Base-by-base conservation (phyloP, 2,113 vertebrate species). In the Opisthocomus hoazin region DNA sequence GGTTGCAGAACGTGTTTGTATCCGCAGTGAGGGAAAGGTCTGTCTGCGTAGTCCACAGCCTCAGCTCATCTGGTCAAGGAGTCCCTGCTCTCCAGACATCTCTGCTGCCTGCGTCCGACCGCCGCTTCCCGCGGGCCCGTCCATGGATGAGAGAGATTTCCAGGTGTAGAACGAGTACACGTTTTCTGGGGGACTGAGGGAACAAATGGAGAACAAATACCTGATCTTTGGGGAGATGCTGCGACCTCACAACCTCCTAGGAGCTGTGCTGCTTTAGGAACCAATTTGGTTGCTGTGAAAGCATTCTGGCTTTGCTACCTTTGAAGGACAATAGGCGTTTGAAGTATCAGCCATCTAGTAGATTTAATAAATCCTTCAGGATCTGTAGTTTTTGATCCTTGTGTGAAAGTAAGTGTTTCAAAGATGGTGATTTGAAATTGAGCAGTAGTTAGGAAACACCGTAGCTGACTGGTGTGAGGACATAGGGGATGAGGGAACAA, bases 31-130 rank as follows among this genome's bases (percentile, higher is more conserved):
- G 84, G 51, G 63, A 37, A 80, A 54, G 18, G 3, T 5, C 43
- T 76, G 57, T 56, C 80, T 4, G 0, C 0, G 0, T 6, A 51
- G 12, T 16, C n/a, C 63, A 6, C 57, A 65, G 65, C 54, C 71
- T 71, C 60, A 43, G 26, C 51, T 61, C 45, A 9, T 18, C 58
- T 56, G 45, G 6, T 50, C 58, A 46, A 2, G 4, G 17, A 70
- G 46, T 32, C 34, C 39, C 54, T 36, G 39, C 30, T 81, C 74
- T 18, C 48, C 32, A 70, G 17, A 46, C 23, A 46, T 54, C 36
- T 22, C 56, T 7, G 5, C 51, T 66, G 6, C 51, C 34, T 30
- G 16, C 64, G 37, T 65, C 48, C 43, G 77, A 0, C 70, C 45
- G 29, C 56, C 0, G 4, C 45, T 82, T 50, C 43, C 91, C 34